These are phyloP conservation scores for Diploptera punctata DNA, from an alignment of 2,888 invertebrate genomes.

Conservation along the genomic window DNA sequence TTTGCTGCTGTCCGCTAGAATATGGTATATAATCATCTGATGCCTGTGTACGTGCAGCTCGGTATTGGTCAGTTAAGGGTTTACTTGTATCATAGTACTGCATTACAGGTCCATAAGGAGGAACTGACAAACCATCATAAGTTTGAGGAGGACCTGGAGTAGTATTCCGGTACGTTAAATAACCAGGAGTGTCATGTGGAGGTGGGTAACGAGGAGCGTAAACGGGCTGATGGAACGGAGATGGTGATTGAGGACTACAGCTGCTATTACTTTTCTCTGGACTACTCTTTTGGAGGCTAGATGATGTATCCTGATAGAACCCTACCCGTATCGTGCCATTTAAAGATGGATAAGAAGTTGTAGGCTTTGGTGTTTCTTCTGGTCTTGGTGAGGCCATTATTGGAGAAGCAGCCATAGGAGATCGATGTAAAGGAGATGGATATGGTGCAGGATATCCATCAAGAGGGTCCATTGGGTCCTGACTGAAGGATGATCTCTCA, in stretches of 20 bases:
- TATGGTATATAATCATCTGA: conserved; percentile 28
- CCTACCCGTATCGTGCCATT: conserved; percentile 86
- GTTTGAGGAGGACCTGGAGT: conserved; percentile 18
- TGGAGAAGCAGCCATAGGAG: conserved; percentile 59
- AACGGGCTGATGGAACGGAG: conserved; percentile 35
- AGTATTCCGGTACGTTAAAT: conserved; percentile 33
- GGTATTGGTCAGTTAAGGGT: conserved; percentile 60
- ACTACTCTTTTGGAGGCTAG: conserved; percentile 47
- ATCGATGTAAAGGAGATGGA: conserved; percentile 74
- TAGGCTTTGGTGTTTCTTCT: conserved; percentile 68
- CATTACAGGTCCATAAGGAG: conserved; percentile 39
- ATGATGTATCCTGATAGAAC: conserved; percentile 81
- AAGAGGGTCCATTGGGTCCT: conserved; percentile 53
- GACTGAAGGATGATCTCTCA: conserved; percentile 79
- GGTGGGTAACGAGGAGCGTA: conserved; percentile 40
- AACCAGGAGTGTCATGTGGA: conserved; percentile 35
- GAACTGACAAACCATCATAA: conserved; percentile 26
- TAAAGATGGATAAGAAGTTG: conserved; percentile 72
- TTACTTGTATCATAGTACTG: conserved; percentile 67
- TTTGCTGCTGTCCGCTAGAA: not conserved
- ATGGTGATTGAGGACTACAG: conserved; percentile 35
- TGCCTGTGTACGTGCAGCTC: conserved; percentile 40
- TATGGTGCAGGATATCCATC: conserved; percentile 69
- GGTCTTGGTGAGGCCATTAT: conserved; percentile 74
- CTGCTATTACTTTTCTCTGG: conserved; percentile 46